Percentiles rank a stretch among this genome's conserved stretches.
These are phyloP conservation scores for Siniperca scherzeri DNA, from an alignment of 2,797 vertebrate genomes.

Conservation along the genomic window DNA sequence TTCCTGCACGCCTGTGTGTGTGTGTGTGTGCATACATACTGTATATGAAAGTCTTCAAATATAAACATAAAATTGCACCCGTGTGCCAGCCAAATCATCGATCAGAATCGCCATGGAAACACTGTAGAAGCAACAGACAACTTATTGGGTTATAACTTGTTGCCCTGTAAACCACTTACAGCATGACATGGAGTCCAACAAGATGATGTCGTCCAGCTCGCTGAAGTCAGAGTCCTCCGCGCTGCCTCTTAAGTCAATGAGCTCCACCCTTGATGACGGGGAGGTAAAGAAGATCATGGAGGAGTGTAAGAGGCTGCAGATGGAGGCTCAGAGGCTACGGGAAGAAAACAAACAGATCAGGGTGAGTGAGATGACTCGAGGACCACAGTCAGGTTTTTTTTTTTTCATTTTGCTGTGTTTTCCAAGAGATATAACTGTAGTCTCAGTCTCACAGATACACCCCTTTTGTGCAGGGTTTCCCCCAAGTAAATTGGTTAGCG, in stretches of 20 bases:
- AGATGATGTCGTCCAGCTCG: slow-evolving; percentile 93
- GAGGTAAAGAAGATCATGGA: slow-evolving; percentile 98
- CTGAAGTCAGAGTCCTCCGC: slow-evolving; percentile 94
- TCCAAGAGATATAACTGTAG: neutral
- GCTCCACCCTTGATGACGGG: slow-evolving; percentile 92
- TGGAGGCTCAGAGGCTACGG: slow-evolving; percentile 96
- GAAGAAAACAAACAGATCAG: slow-evolving; percentile 98
- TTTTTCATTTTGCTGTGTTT: neutral
- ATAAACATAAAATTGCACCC: slow-evolving; percentile 26
- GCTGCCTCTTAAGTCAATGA: slow-evolving; percentile 91
- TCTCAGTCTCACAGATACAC: neutral
- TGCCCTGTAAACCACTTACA: slow-evolving; percentile 79
- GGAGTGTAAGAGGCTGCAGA: slow-evolving; percentile 96
- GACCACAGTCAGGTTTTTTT: neutral
- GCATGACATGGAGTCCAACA: slow-evolving; percentile 97
- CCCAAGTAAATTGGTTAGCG: too few relatives aligned
- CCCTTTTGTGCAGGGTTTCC: neutral
- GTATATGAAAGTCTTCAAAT: slow-evolving; percentile 19
- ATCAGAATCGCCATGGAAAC: slow-evolving; percentile 47
- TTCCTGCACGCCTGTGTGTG: slow-evolving; percentile 6
- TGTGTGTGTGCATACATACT: neutral
- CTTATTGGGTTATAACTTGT: slow-evolving; percentile 32
- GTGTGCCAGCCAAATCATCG: slow-evolving; percentile 25
- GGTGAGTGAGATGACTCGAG: slow-evolving; percentile 82
- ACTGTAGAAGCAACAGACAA: slow-evolving; percentile 24